These are phyloP conservation scores for Dendrophyllia cribrosa DNA, from an alignment of 64 coral and sea anemone species.

Conservation along the genomic window DNA sequence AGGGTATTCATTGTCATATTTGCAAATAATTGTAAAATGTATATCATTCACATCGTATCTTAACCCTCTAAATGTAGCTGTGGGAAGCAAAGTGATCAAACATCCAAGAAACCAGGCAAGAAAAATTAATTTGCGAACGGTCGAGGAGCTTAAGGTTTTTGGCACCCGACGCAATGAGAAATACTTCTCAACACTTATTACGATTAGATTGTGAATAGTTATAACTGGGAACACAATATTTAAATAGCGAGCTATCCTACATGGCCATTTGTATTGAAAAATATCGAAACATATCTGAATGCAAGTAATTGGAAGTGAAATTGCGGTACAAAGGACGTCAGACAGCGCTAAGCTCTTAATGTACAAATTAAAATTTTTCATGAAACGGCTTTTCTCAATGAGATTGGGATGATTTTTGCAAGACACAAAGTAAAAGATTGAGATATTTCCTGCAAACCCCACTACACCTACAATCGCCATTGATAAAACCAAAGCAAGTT, in stretches of 20 bases:
- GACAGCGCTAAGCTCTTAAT: background rate
- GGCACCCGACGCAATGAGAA: background rate
- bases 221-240: slow-evolving; percentile 12
- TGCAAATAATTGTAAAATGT: slow-evolving; percentile 18
- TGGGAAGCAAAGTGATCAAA: background rate
- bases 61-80: background rate
- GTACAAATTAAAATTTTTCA: background rate
- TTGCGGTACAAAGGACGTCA: background rate
- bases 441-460: background rate
- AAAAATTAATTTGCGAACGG: background rate
- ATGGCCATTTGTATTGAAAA: background rate
- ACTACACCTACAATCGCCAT: background rate
- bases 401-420: background rate
- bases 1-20: slow-evolving; percentile 6
- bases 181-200: slow-evolving; percentile 1
- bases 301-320: background rate
- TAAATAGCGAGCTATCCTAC: background rate
- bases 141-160: background rate
- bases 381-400: background rate
- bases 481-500: background rate
- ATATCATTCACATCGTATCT: background rate
- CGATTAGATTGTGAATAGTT: background rate
- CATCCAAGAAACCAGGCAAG: background rate
- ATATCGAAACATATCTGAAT: background rate
- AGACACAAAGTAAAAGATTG: background rate